phyloP scores from a whole-genome alignment of 2,113 vertebrate genomes.

The Podocnemis expansa region DNA sequence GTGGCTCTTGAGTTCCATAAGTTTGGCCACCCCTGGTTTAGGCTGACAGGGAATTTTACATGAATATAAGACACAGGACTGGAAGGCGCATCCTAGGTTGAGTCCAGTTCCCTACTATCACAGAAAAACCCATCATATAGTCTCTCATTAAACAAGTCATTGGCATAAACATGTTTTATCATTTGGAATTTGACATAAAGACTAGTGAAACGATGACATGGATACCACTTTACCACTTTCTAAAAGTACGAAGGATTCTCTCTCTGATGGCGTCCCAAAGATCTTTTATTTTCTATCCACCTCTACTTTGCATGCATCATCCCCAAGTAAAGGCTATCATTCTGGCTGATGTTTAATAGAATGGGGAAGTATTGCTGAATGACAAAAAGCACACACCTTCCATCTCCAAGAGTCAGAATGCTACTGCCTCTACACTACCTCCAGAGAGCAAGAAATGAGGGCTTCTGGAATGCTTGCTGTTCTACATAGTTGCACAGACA shows the following conservation, averaged over 20 bases:
- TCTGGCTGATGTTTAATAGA: neutral
- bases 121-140: neutral
- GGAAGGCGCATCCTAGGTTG: neutral
- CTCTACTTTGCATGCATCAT: neutral
- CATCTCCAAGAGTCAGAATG: neutral
- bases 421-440: neutral
- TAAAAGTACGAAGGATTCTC: neutral
- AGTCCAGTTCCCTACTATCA: neutral
- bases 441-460: neutral
- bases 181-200: neutral
- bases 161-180: neutral
- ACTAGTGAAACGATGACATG: neutral
- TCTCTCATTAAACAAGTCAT: neutral
- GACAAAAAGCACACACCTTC: fast-evolving
- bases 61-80: neutral
- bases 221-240: neutral
- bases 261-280: neutral
- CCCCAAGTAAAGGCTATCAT: neutral
- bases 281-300: neutral
- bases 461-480: neutral
- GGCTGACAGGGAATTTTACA: neutral
- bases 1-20: no score
- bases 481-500: neutral
- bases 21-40: no score
- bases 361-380: neutral